Base-by-base conservation (phyloP, 2,888 invertebrate species). In the Oxycera nigricornis region DNA sequence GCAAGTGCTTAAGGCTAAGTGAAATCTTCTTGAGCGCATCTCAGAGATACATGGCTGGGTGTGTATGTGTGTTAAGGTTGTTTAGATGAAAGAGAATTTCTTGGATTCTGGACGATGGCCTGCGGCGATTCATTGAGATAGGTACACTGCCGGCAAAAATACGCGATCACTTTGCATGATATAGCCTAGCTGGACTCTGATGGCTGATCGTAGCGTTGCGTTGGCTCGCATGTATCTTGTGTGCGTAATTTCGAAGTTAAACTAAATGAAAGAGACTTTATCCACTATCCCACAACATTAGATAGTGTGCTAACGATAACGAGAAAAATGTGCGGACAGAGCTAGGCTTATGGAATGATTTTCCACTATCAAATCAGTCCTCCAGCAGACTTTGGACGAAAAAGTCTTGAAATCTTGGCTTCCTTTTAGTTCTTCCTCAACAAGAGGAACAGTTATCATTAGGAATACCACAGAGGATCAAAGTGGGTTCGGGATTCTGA, bases 351-450 rank as follows among this genome's bases (percentile, higher is more conserved):
- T 73, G 65, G 70, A 68, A 76, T 73, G 24, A 70, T 59, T 68
- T 68, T 73, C 61, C 67, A 72, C 57, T 55, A 62, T 67, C 74
- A 74, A 78, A 76, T 79, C 76, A 79, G 79, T 79, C 77, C 78
- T 79, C 76, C 77, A 78, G 77, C 75, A 76, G 73, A 75, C 79
- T 77, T 79, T 76, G 76, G 77, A 74, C 75, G 75, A 77, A 76
- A 78, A 76, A 78, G 79, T 77, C 75, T 74, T 70, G 20, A 30
- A 74, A 50, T 46, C 46, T 74, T 57, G 59, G 24, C 46, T 70
- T 57, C 59, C 72, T 57, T 41, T 41, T n/a, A 68, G 50, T 61
- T 68, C n/a, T 26, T 28, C 68, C 67, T 68, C 50, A 35, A 17
- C 50, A 20, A 59, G 61, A 61, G 35, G 30, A 68, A 74, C 35